Evolutionary conservation across 2,888 invertebrate species (phyloP).

Genomic region (Cerceris rybyensis): DNA sequence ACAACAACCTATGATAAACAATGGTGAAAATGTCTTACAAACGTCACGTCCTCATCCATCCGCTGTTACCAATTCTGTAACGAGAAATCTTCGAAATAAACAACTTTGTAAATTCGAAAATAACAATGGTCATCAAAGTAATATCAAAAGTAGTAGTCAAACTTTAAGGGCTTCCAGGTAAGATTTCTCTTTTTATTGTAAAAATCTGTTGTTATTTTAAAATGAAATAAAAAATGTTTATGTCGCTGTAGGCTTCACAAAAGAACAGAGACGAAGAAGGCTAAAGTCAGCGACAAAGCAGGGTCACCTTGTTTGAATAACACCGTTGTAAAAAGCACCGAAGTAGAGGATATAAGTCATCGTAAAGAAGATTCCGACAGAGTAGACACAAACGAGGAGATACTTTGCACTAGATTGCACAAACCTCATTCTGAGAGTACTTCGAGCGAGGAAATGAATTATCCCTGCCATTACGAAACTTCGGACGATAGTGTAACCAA

Average conservation of each 20-base stretch:
- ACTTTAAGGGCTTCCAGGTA: slow-evolving; percentile 79
- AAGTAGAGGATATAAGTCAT: slow-evolving; percentile 68
- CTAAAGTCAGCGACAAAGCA: slow-evolving; percentile 67
- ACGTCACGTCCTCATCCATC: slow-evolving; percentile 71
- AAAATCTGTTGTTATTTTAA: neutral
- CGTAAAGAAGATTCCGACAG: slow-evolving; percentile 76
- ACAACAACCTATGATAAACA: slow-evolving; percentile 72
- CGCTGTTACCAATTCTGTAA: slow-evolving; percentile 70
- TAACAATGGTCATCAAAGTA: slow-evolving; percentile 49
- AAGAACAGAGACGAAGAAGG: slow-evolving; percentile 75
- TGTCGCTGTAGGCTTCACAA: slow-evolving; percentile 73
- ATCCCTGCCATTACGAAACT: slow-evolving; percentile 54
- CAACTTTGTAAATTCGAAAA: slow-evolving; percentile 71
- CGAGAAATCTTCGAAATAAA: slow-evolving; percentile 79
- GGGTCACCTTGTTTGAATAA: slow-evolving; percentile 57
- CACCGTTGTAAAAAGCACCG: slow-evolving; percentile 52
- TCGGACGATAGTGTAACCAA: slow-evolving; percentile 32
- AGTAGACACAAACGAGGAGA: slow-evolving; percentile 69
- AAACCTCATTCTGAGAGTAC: slow-evolving; percentile 68
- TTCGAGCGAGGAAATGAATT: slow-evolving; percentile 54
- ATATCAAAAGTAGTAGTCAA: slow-evolving; percentile 68
- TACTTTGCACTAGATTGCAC: slow-evolving; percentile 69
- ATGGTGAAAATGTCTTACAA: slow-evolving; percentile 72
- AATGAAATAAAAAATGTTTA: neutral
- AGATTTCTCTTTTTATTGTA: neutral